Percentiles rank a stretch among this genome's conserved stretches.
Evolutionary conservation across 1,140 invertebrate species (phyloP).

Genomic region (Pachyrhynchus sulphureomaculatus): DNA sequence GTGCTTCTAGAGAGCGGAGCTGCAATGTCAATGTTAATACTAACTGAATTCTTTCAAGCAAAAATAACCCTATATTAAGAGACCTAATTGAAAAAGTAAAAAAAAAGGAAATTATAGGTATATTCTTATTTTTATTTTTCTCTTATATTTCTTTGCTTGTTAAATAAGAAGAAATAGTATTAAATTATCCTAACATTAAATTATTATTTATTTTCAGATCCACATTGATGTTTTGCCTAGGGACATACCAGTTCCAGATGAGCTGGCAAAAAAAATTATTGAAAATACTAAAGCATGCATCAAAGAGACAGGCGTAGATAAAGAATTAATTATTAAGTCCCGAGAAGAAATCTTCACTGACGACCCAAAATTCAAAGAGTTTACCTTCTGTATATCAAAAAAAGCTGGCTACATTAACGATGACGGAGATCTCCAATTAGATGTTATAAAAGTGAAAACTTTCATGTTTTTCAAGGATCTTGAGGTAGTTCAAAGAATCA

Average conservation of each 20-base stretch:
- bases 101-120: too few relatives aligned
- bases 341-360: constrained; percentile 14
- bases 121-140: too few relatives aligned
- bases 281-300: constrained; percentile 7
- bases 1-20: too few relatives aligned
- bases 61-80: too few relatives aligned
- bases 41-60: too few relatives aligned
- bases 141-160: too few relatives aligned
- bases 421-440: constrained; percentile 50
- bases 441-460: constrained; percentile 46
- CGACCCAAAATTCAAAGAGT: constrained; percentile 48
- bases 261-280: not conserved
- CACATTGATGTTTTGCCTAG: constrained; percentile 11
- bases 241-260: constrained; percentile 1
- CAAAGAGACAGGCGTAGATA: constrained; percentile 17
- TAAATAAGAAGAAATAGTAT: too few relatives aligned
- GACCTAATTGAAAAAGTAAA: too few relatives aligned
- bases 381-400: constrained; percentile 52
- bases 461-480: constrained; percentile 44
- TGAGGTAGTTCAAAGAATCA: constrained; percentile 46
- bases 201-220: constrained; percentile 3
- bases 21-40: too few relatives aligned
- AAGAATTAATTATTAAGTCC: constrained; percentile 13
- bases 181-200: too few relatives aligned
- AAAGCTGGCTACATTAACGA: constrained; percentile 49